Base-by-base conservation (phyloP, 2,113 vertebrate genomes). In the Melanerpes formicivorus region DNA sequence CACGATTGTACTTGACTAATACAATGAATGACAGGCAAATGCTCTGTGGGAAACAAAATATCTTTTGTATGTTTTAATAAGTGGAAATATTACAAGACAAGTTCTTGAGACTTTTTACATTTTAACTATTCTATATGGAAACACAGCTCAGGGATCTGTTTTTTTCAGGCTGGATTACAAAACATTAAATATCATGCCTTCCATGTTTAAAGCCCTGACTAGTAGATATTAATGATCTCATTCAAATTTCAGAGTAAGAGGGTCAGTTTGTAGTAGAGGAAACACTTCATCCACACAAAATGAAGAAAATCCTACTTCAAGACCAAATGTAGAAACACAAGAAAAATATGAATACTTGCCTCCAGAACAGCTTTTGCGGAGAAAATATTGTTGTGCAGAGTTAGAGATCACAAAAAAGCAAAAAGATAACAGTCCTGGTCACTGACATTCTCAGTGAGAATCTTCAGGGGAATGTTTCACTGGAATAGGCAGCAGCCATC, bases 361-460 rank as follows among this genome's bases (percentile, higher is more conserved):
- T 55, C 10, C 37, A 42, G 50, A 85, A 52, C 0, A 3, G 0
- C 5, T 85, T 82, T 37, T 9, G 19, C 3, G 14, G 19, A 62
- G 23, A 42, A 42, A 44, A 44, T 48, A 11, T 8, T 59, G 6
- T 8, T 64, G 4, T 64, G 23, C 21, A 46, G 9, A 23, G 2
- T 3, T 65, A 50, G 9, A 88, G 14, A 7, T 3, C 15, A 56
- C 15, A 25, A 82, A 60, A 1, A 18, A 84, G 10, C 2, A 48
- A 65, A 14, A 9, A 58, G 73, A 8, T 23, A 72, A 8, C 1
- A 2, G 10, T 32, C 16, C 21, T 76, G 26, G 37, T 52, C 23
- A 55, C 23, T 22, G 18, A 54, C 9, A n/a, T 5, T 37, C 27
- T 48, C 18, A 29, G 7, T 27, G n/a, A 66, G 34, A 66, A 26